Base-by-base conservation (phyloP, 2,113 vertebrate species). In the Pseudopipra pipra region DNA sequence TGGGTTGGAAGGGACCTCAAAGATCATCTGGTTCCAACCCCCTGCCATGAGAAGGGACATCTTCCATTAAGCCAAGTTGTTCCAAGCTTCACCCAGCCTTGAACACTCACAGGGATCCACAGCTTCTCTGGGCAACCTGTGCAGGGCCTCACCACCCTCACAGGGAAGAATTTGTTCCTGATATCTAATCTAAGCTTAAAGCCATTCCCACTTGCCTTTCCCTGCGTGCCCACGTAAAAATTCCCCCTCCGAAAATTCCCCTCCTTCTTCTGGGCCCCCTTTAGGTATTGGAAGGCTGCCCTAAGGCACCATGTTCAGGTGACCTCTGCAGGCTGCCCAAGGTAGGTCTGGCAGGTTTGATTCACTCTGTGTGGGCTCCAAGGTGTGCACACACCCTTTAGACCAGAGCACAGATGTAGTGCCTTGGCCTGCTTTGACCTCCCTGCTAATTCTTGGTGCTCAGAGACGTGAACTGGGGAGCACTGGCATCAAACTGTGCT, bases 31-130 rank as follows among this genome's bases (percentile, higher is more conserved):
- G 3, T 43, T 6, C 12, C 21, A 35, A 35, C 6, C 30, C 21
- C 30, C 21, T 65, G 14, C 25, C 58, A 27, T 4, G 28, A 25
- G 9, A 35, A 80, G 51, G 18, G 27, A 28, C 51, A 65, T 2
- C 3, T 65, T 1, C 19, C 76, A 13, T 18, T 1, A 0, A 10
- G 8, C 59, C 59, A 88, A 17, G 35, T 0, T 19, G 43, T 17
- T 49, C 74, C 39, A 15, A 71, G 7, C 8, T 5, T 47, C 0
- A 0, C 43, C 67, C 85, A 80, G 25, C 43, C 27, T 51, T 31
- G 59, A 43, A 0, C 35, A 65, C 5, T 12, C 0, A 24, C 75
- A 72, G 51, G 35, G 67, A 23, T 58, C 68, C 74, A 16, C 43
- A 72, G 43, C 43, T 56, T 0, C 75, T n/a, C 49, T 72, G 49